These are phyloP conservation scores for Aythya baeri DNA, from an alignment of 2,113 vertebrate genomes.

Conservation along the genomic window DNA sequence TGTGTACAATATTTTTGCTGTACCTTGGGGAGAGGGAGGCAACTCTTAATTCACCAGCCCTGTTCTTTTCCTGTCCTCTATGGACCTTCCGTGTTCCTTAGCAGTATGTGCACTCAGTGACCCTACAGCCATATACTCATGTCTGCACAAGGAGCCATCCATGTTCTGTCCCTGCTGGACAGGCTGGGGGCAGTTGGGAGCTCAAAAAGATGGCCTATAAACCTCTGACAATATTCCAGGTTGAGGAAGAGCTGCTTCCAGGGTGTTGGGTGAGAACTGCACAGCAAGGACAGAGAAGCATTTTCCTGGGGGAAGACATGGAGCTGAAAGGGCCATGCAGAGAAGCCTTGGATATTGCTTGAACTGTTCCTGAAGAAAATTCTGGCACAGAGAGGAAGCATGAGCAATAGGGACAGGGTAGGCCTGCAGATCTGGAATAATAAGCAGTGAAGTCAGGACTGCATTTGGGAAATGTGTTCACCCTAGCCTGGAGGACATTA, in stretches of 20 bases:
- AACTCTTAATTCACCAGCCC: background rate
- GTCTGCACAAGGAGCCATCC: background rate
- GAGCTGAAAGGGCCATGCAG: background rate
- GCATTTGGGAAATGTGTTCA: background rate
- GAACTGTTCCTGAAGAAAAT: background rate
- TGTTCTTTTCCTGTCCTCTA: background rate
- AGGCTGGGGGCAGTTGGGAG: background rate
- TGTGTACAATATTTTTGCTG: background rate
- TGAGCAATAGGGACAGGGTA: background rate
- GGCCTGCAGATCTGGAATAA: background rate
- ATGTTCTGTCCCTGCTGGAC: fast-evolving
- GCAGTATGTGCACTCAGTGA: background rate
- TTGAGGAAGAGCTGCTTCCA: background rate
- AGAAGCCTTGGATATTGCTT: background rate
- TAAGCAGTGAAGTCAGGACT: background rate
- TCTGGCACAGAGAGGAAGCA: too few relatives aligned
- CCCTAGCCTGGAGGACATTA: background rate
- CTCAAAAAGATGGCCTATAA: background rate
- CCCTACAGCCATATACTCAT: background rate
- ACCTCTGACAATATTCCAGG: background rate
- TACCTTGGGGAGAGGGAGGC: background rate
- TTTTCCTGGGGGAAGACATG: background rate
- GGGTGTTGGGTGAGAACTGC: background rate
- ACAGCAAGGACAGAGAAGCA: background rate
- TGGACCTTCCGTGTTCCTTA: background rate